Conservation (phyloP, 1,140 invertebrate species). For the Reticulitermes speratus region DNA sequence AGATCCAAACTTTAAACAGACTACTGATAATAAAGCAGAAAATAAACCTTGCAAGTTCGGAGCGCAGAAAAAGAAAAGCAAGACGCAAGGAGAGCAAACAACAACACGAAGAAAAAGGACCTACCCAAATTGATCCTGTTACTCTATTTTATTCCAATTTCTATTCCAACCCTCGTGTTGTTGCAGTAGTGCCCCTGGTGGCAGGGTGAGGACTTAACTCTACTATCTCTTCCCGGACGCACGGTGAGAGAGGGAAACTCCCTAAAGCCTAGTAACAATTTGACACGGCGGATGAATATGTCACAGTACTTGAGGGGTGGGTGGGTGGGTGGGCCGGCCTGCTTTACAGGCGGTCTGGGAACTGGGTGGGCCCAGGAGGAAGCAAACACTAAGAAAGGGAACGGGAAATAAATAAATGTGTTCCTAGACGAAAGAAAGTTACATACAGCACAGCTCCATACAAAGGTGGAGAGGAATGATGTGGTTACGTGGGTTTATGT, state of each 20-base stretch:
- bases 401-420: conserved; percentile 3
- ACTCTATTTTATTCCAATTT: conserved; percentile 17
- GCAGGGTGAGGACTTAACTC: conserved; percentile 22
- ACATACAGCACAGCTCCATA: not conserved
- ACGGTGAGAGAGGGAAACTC: not conserved
- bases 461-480: not conserved
- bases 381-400: not conserved
- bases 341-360: not conserved
- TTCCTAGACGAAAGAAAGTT: not conserved
- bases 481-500: too few species aligned
- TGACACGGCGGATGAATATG: conserved; percentile 33
- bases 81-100: not conserved
- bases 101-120: not conserved
- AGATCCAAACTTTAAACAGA: not conserved
- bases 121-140: conserved; percentile 3
- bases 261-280: conserved; percentile 29
- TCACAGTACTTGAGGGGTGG: conserved; percentile 18
- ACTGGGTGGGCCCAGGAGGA: not conserved
- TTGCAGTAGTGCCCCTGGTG: conserved; percentile 6
- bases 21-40: not conserved
- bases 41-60: not conserved
- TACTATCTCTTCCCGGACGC: conserved; percentile 5
- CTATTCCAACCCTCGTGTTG: not conserved
- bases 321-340: not conserved
- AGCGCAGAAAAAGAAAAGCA: not conserved